These are phyloP conservation scores for Orchestes rusci DNA, from an alignment of 2,888 invertebrate species.

Conservation along the genomic window DNA sequence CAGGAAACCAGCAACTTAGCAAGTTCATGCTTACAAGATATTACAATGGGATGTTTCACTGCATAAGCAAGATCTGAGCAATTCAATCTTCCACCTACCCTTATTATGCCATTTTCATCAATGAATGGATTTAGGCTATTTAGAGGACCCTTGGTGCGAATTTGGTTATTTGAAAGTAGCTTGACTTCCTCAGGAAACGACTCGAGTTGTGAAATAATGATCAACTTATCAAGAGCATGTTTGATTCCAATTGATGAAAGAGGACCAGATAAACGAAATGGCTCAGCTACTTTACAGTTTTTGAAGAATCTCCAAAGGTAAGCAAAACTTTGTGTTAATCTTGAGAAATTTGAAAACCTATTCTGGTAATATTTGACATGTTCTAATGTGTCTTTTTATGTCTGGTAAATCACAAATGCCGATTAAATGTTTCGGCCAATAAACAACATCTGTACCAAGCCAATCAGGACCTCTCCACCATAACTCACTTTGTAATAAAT, in stretches of 20 bases:
- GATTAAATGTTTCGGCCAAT: conserved; percentile 8
- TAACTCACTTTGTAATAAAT: conserved; percentile 1
- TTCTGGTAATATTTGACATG: background rate
- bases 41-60: conserved; percentile 16
- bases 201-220: conserved; percentile 2
- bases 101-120: background rate
- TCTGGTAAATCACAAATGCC: conserved; percentile 4
- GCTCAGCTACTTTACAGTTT: background rate
- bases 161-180: background rate
- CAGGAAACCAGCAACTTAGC: conserved; percentile 6
- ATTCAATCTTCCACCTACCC: conserved; percentile 10
- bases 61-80: conserved; percentile 10
- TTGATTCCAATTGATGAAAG: conserved; percentile 4
- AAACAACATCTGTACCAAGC: conserved; percentile 1
- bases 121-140: conserved; percentile 3
- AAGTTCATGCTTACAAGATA: conserved; percentile 14
- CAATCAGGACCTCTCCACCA: conserved; percentile 21
- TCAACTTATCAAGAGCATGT: background rate
- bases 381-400: background rate
- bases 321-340: conserved; percentile 4
- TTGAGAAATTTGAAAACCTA: background rate
- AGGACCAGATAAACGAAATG: conserved; percentile 2
- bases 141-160: background rate
- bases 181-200: conserved; percentile 1
- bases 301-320: conserved; percentile 5